Base-by-base conservation (phyloP, 2,888 invertebrate species). In the Oligia latruncula region DNA sequence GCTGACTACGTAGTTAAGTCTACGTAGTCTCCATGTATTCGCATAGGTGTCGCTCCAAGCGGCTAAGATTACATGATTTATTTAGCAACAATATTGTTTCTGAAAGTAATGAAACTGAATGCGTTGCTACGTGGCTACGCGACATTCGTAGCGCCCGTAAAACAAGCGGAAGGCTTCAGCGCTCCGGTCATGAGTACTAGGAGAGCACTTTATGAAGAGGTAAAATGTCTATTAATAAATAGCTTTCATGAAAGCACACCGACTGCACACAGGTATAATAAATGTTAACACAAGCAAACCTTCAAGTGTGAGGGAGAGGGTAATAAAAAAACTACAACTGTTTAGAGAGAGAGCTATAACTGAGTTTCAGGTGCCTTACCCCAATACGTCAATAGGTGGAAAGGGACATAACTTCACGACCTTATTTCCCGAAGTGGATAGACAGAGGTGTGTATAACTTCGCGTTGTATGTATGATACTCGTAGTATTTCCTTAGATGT, bases 131-230 rank as follows among this genome's bases (percentile, higher is more conserved):
- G 49, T 49, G 13, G 49, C 49, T 49, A 49, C 13, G 49, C 49
- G 49, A 49, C 49, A 49, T 49, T 49, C 49, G 49, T 49, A 49
- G 49, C 49, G 13, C 13, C 49, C 13, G 60, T 62, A 35, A 70
- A 70, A 35, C 70, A 8, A 20, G 29, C 4, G 11, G 4, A 68
- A 76, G 65, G 23, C 23, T 72, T 72, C 72, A 72, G 55, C 43
- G 46, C 46, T 77, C 35, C 35, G 46, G 55, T 62, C 71, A 35
- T 60, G 9, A 40, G 6, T 72, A 71, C 77, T 43, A 60, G 64
- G 72, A 62, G 4, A 72, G 23, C 46, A 73, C 17, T n/a, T 9
- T 17, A 13, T 23, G 15, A 29, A 29, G 29, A 52, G 13, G 55
- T 23, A 23, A 0, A 58, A 23, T 58, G 23, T 58, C 3, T 3